Evolutionary conservation across 2,888 invertebrate genomes (phyloP), one percentile per base, ranked within the genome.

Genomic region (Gastrophysa polygoni): DNA sequence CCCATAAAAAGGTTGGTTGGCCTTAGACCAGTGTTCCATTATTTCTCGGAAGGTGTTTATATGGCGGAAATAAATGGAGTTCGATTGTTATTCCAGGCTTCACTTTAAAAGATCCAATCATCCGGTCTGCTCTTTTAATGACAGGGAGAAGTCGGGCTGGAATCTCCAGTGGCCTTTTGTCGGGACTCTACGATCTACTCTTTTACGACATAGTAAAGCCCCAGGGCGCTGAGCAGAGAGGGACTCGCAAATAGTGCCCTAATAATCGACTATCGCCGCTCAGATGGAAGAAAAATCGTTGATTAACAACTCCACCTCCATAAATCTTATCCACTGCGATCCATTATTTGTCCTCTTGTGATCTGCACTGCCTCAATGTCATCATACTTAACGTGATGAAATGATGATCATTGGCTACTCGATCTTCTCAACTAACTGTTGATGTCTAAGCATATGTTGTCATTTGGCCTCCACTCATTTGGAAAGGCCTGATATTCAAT

Each of bases 61-160:
- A 70, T 66, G 64, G 69, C 67, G 66, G 59, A 70, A 74, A 72
- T 69, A 72, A 69, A 73, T 73, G 70, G 72, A 73, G 69, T 75
- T 73, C 71, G 72, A 74, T 75, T 74, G 73, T 75, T 76, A 76
- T 75, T 73, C 71, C 70, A 67, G 67, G 68, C 71, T 73, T 68
- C 68, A 69, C 71, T 70, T 73, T 69, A 71, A 70, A 69, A 70
- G 71, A 76, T 76, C 77, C 77, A 77, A 77, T 78, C 77, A 77
- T 75, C 73, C 71, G 61, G 71, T 74, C 75, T 73, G 70, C 71
- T 76, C 76, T 71, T 73, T 74, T 77, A 77, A 77, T 77, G 75
- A 74, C 73, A 14, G 10, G 29, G 6, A 65, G 70, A 73, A 73
- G 74, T 75, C 72, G 72, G 73, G 71, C 14, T 70, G 71, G 73